Evolutionary conservation across 1,140 invertebrate genomes (phyloP).

Genomic region (Drosophila kurseongensis): DNA sequence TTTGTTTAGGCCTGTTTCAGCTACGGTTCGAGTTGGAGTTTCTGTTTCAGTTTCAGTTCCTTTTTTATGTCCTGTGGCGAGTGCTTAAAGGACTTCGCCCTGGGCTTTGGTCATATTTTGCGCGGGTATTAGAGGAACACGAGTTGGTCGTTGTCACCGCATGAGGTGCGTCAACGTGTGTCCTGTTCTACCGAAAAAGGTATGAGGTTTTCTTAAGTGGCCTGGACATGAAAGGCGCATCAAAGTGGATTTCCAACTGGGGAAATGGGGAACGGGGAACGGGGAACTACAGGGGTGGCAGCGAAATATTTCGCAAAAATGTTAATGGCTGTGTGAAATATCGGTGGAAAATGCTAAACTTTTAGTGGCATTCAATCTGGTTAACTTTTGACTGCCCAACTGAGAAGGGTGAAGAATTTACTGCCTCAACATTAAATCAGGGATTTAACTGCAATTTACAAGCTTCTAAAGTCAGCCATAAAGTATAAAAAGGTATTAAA

Average conservation of each 20-base stretch:
- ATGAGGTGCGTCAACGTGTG: slow-evolving; percentile 76
- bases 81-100: slow-evolving; percentile 76
- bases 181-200: slow-evolving; percentile 36
- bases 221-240: slow-evolving; percentile 47
- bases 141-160: slow-evolving; percentile 64
- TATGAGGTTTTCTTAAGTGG: slow-evolving; percentile 62
- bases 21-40: slow-evolving; percentile 23
- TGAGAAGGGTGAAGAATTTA: slow-evolving; percentile 36
- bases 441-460: slow-evolving; percentile 23
- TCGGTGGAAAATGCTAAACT: slow-evolving; percentile 48
- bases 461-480: background rate
- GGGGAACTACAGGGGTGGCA: slow-evolving; percentile 3
- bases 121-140: slow-evolving; percentile 49
- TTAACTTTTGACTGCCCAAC: slow-evolving; percentile 11
- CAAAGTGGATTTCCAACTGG: slow-evolving; percentile 39
- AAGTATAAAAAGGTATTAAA: background rate
- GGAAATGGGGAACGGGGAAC: background rate
- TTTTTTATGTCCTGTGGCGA: slow-evolving; percentile 67
- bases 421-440: slow-evolving; percentile 19
- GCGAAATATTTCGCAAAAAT: slow-evolving; percentile 59
- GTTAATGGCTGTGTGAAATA: slow-evolving; percentile 51
- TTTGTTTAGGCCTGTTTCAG: slow-evolving; percentile 67
- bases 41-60: slow-evolving; percentile 3
- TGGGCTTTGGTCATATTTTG: slow-evolving; percentile 70
- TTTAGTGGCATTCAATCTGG: slow-evolving; percentile 30